A percentile compares a stretch with the other conserved stretches of the same genome.
Evolutionary conservation across 2,797 vertebrate species (phyloP).

Genomic region (Semotilus atromaculatus): DNA sequence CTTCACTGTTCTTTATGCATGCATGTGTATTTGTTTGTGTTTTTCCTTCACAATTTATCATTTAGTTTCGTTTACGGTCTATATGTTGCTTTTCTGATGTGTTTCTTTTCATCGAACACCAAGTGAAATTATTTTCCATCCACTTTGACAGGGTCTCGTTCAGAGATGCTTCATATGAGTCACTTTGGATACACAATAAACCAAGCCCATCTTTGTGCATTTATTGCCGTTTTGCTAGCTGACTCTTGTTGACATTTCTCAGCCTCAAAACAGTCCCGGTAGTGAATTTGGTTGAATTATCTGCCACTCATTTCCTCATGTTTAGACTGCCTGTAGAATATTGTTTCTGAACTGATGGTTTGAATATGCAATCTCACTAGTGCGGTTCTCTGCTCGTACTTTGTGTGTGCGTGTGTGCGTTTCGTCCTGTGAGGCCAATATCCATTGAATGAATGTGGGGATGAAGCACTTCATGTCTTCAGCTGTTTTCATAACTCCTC

Average conservation of each 20-base stretch:
- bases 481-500: constrained; percentile 54
- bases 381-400: neutral
- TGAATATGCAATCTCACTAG: neutral
- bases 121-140: constrained; percentile 68
- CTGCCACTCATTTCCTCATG: constrained; percentile 37
- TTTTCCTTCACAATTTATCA: neutral
- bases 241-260: constrained; percentile 43
- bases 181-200: constrained; percentile 28
- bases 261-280: constrained; percentile 36
- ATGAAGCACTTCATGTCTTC: constrained; percentile 42
- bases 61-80: neutral
- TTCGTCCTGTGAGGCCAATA: constrained; percentile 37
- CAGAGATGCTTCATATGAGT: constrained; percentile 30
- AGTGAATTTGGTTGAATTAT: constrained; percentile 28
- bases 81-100: constrained; percentile 2
- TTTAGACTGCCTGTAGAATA: constrained; percentile 37
- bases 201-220: constrained; percentile 21
- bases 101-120: constrained; percentile 1
- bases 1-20: constrained; percentile 1
- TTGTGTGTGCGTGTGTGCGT: neutral
- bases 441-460: constrained; percentile 39
- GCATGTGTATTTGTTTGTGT: constrained; percentile 21
- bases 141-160: constrained; percentile 53
- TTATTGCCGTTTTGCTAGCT: constrained; percentile 32
- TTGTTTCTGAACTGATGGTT: constrained; percentile 31